These are phyloP conservation scores for Embiotoca jacksoni DNA, from an alignment of 2,113 vertebrate species.

Conservation along the genomic window DNA sequence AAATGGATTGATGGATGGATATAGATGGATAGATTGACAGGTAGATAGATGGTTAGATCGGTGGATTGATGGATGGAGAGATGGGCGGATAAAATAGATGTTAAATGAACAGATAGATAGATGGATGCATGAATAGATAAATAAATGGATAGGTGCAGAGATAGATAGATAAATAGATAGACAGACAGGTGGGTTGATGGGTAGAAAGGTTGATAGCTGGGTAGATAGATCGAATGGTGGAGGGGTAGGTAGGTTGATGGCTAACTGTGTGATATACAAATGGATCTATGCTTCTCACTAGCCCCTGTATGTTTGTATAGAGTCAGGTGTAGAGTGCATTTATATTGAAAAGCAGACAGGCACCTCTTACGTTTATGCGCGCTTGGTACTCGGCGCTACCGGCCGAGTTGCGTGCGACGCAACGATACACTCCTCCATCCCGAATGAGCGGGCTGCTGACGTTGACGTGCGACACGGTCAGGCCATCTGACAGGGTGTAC, in stretches of 20 bases:
- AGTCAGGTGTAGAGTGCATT: constrained; percentile 81
- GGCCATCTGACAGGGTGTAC: constrained; percentile 96
- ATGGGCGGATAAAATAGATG: not conserved
- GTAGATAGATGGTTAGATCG: constrained; percentile 21
- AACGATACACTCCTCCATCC: constrained; percentile 98
- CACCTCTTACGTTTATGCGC: constrained; percentile 99
- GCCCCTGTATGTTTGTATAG: constrained; percentile 58
- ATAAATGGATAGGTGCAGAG: constrained; percentile 13
- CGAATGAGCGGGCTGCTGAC: constrained; percentile 95
- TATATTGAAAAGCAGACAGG: constrained; percentile 99
- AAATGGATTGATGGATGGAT: constrained; percentile 18
- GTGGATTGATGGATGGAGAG: constrained; percentile 46
- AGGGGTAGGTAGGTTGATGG: constrained; percentile 1
- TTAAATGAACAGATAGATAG: constrained; percentile 12
- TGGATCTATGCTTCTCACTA: constrained; percentile 41
- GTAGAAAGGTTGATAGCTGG: constrained; percentile 36
- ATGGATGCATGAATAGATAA: constrained; percentile 31
- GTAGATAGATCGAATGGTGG: constrained; percentile 44
- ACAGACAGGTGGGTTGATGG: constrained; percentile 15
- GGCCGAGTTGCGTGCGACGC: constrained; percentile 98
- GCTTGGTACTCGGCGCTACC: constrained; percentile 99
- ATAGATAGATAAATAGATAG: not conserved
- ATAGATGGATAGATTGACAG: constrained; percentile 1
- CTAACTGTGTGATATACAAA: constrained; percentile 18
- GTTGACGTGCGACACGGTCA: constrained; percentile 97